Base-by-base conservation (phyloP, 2,888 invertebrate species). In the Shargacucullia verbasci region DNA sequence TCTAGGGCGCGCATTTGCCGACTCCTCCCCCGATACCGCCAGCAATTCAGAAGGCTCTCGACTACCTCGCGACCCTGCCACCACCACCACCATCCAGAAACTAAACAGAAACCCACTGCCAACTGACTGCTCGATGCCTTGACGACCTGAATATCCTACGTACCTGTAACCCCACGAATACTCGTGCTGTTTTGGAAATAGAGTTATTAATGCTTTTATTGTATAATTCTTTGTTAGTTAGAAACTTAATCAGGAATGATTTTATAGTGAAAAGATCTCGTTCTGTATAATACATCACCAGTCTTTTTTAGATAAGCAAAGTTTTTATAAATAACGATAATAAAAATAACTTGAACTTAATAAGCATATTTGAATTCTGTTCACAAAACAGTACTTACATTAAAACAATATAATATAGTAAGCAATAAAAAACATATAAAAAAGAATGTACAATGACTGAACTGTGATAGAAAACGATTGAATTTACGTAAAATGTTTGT, bases 21-120 rank as follows among this genome's bases (percentile, higher is more conserved):
- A 97, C 97, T 10, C 95, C 97, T 10, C 97, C 97, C n/a, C 97
- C 97, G 66, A 95, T 95, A 62, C 97, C 97, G 56, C 96, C 96
- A 81, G 96, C 95, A 84, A 97, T 97, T 73, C 96, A 96, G 83
- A 96, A 95, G 86, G 96, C 97, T 29, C 89, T 97, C 37, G 97
- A 97, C 79, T 96, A 95, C 87, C 93, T 96, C 64, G 95, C 96
- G 11, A 95, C 96, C 2, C 92, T 96, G 59, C 96, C 96, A 35
- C 95, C 95, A 14, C 91, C 94, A 63, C 76, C 89, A 2, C 83
- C 87, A 0, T 76, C 83, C 46, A 86, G 86, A 65, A 88, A 84
- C 73, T 90, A 82, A 61, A n/a, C n/a, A n/a, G n/a, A n/a, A n/a
- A 13, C 13, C 14, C 20, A 27, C 34, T 11, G 15, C 13, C 8